Base-by-base conservation (phyloP, 2,888 invertebrate genomes). In the Punctoribates punctum region DNA sequence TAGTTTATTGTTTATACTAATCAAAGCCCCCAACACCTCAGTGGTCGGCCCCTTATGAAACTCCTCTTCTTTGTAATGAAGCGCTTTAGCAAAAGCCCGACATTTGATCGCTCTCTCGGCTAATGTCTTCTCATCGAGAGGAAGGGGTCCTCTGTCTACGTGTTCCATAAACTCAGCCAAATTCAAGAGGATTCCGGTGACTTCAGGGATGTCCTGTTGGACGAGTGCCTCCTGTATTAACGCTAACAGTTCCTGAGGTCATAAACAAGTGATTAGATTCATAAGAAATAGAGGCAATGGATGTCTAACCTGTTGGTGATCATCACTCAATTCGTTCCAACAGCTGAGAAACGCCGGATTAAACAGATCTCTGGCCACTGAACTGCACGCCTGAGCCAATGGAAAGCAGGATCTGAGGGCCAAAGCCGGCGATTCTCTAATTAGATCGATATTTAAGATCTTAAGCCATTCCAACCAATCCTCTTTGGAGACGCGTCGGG, bases 121-220 rank as follows among this genome's bases (percentile, higher is more conserved):
- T 0, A 99, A 85, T 73, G 96, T 85, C 77, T 91, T 90, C 0
- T 92, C 89, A 77, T 94, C 91, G 77, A 99, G 88, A 0, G 97
- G 96, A 78, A 99, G 85, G 0, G 96, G 92, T 29, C 96, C 96
- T 82, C 94, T 78, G 57, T 99, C 98, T 82, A 97, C 98, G 83
- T 99, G 99, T 82, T 99, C 99, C 96, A 99, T 97, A 82, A 99
- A 99, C 84, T 99, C 99, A 0, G 97, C 97, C 78, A 99, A 86
- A 86, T 99, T 99, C 17, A 99, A 87, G 78, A 98, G 92, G 0
- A 96, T 95, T 82, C 97, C 97, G 0, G 96, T 96, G 65, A 97
- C 90, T 83, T 98, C 97, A 0, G 96, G 95, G 75, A 96, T 89
- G 82, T 96, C 96, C 5, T 94, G 94, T 0, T 96, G 94, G 77